Evolutionary conservation across 2,888 invertebrate species (phyloP), one percentile per base, ranked within the genome.

Genomic region (Leptinotarsa haldemani): DNA sequence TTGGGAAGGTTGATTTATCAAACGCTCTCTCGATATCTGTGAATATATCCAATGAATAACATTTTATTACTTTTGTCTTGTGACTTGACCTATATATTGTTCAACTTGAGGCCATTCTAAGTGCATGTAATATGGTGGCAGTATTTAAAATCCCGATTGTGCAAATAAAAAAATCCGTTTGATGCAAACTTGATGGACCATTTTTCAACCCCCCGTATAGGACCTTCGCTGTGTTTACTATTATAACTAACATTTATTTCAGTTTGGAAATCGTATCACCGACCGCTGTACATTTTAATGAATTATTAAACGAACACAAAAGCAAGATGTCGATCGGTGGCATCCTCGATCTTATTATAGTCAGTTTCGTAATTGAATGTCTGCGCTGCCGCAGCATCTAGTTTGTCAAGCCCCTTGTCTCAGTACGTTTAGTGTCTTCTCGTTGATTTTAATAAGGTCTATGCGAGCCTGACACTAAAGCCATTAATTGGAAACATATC

Each of bases 331-430:
- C 53, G 67, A 67, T 67, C 67, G 67, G 53, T 53, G 52, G 67
- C 53, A 67, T 67, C 53, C 67, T 67, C 67, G 48, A 67, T 78
- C 79, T 82, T 81, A 81, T 82, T 82, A 82, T 78, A 77, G 80
- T 79, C 80, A 80, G 79, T 82, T 82, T 80, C 80, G 82, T 83
- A 82, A 83, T 82, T 83, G 81, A 82, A 84, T 80, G 82, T 81
- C 82, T 79, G 78, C 76, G 61, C 75, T 70, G 75, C 40, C 75
- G 75, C 76, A 74, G 81, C 81, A 82, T 82, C 82, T 80, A 80
- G 80, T 78, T 80, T 83, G 83, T 81, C 82, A 82, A 78, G 80
- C 77, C 78, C 79, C 52, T 52, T 81, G 70, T 82, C 81, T 79
- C 69, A 77, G 70, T 79, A 73, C 82, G 78, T 83, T 82, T 82